These are phyloP conservation scores for Momotus momota DNA, from an alignment of 2,797 vertebrate species.

Conservation along the genomic window DNA sequence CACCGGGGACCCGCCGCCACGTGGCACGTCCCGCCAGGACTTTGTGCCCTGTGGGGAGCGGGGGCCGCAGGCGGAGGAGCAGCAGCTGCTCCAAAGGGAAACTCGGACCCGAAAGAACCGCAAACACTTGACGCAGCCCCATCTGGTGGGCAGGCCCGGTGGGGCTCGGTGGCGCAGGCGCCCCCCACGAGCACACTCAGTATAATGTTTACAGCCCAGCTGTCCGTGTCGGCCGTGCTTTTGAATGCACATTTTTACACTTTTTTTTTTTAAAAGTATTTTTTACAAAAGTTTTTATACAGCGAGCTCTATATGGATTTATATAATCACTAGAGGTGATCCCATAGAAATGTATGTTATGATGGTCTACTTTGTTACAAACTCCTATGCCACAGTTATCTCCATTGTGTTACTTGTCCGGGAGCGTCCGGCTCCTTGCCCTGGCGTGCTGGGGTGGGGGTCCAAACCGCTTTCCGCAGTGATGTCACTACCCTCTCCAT, in stretches of 20 bases:
- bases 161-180: constrained; percentile 92
- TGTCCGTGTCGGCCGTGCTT: constrained; percentile 84
- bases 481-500: constrained; percentile 73
- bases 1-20: not conserved
- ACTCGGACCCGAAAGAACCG: constrained; percentile 34
- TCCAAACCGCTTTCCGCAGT: not conserved
- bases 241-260: constrained; percentile 89
- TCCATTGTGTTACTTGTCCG: constrained; percentile 76
- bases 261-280: constrained; percentile 80
- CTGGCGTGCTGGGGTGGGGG: constrained; percentile 23
- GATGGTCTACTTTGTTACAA: constrained; percentile 88
- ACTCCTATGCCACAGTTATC: constrained; percentile 82
- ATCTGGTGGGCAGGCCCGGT: constrained; percentile 76
- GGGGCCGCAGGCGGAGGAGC: not conserved
- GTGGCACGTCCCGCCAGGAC: not conserved
- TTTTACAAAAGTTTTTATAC: constrained; percentile 90
- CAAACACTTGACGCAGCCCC: constrained; percentile 74
- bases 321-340: constrained; percentile 93
- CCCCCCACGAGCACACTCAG: constrained; percentile 91
- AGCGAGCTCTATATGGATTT: constrained; percentile 90
- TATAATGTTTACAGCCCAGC: constrained; percentile 94
- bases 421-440: constrained; percentile 64
- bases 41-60: fast-evolving
- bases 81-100: not conserved
- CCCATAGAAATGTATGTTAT: constrained; percentile 86